phyloP scores from a whole-genome alignment of 2,797 vertebrate species.

The Lepus townsendii region DNA sequence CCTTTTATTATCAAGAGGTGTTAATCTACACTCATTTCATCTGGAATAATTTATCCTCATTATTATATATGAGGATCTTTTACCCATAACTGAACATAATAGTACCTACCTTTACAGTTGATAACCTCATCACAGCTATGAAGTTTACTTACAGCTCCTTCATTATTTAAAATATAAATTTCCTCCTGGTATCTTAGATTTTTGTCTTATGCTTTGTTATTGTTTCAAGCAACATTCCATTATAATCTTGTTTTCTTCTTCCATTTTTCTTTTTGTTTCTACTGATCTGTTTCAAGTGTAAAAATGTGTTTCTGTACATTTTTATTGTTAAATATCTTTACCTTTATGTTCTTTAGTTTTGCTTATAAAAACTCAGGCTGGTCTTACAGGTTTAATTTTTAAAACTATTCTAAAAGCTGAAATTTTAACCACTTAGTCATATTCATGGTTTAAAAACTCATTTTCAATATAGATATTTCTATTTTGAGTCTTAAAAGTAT shows the following conservation, averaged over 20 bases:
- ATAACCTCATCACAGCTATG: not conserved
- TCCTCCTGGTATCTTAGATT: not conserved
- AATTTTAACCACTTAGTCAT: not conserved
- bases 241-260: not conserved
- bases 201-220: not conserved
- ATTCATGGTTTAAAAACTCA: not conserved
- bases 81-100: not conserved
- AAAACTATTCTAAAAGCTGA: not conserved
- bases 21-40: not conserved
- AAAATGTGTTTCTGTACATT: not conserved
- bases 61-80: slow-evolving; percentile 1
- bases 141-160: not conserved
- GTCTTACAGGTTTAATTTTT: not conserved
- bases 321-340: not conserved
- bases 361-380: not conserved
- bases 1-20: slow-evolving; percentile 18
- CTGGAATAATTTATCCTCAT: not conserved
- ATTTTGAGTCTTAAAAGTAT: not conserved
- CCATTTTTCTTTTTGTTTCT: not conserved
- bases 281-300: not conserved
- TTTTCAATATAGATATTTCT: not conserved
- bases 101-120: not conserved
- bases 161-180: not conserved
- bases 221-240: not conserved
- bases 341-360: not conserved